These are phyloP conservation scores for Drosophila sechellia DNA, from an alignment of 1,140 invertebrate species.

Conservation along the genomic window DNA sequence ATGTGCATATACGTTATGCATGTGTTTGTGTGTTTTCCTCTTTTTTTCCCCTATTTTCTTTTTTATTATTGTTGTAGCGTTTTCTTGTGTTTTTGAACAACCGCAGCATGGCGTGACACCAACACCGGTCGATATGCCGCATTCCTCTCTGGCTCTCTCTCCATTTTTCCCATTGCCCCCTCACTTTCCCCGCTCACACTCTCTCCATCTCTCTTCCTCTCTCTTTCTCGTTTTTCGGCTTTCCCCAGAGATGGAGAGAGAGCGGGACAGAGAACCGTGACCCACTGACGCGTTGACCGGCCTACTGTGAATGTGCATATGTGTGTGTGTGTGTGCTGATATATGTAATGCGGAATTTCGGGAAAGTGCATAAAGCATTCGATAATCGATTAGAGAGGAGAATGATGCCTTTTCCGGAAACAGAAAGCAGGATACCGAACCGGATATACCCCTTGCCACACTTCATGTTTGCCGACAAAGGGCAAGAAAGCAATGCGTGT, in stretches of 20 bases:
- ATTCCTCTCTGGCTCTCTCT: constrained; percentile 56
- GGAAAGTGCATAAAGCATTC: constrained; percentile 35
- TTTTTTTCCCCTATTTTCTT: constrained; percentile 12
- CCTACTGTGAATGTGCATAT: constrained; percentile 16
- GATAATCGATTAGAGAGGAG: constrained; percentile 29
- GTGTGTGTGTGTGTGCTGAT: constrained; percentile 1
- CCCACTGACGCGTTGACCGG: constrained; percentile 49
- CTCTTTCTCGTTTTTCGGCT: constrained; percentile 18
- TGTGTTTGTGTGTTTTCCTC: constrained; percentile 10
- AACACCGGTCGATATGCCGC: constrained; percentile 74
- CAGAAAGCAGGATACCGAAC: constrained; percentile 9
- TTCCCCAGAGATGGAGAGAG: not conserved
- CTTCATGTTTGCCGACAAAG: constrained; percentile 5
- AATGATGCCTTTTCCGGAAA: constrained; percentile 9
- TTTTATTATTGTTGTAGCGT: constrained; percentile 13
- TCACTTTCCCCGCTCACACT: constrained; percentile 3
- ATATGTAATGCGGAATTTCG: constrained; percentile 27
- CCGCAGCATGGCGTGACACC: constrained; percentile 58
- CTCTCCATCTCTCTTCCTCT: not conserved
- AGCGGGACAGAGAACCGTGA: constrained; percentile 30
- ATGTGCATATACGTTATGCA: constrained; percentile 24
- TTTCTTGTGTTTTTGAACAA: constrained; percentile 42
- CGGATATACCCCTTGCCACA: constrained; percentile 23
- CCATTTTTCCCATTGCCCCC: constrained; percentile 24
- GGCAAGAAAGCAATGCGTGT: not conserved